These are phyloP conservation scores for Drosophila atroscutellata DNA, from an alignment of 2,888 invertebrate genomes.

Conservation along the genomic window DNA sequence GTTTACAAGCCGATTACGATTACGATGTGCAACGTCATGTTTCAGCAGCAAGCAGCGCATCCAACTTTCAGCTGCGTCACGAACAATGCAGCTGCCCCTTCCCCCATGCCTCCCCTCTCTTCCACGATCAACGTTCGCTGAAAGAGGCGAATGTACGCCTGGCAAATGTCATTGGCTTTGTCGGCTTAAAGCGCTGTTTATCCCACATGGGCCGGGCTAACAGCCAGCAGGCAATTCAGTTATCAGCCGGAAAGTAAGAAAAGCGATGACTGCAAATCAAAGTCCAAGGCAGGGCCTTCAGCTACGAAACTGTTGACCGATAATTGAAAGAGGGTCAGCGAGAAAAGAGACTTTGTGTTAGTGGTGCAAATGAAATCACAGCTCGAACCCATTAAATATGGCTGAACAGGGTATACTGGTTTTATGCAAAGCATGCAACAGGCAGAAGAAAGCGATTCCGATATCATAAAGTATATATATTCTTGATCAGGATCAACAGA, in stretches of 20 bases:
- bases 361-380: constrained; percentile 1
- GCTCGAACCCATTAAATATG: neutral
- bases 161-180: constrained; percentile 73
- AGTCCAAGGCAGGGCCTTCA: constrained; percentile 47
- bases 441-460: neutral
- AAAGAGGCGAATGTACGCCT: constrained; percentile 69
- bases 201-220: constrained; percentile 31
- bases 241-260: constrained; percentile 33
- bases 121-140: constrained; percentile 2
- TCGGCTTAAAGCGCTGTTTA: constrained; percentile 21
- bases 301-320: constrained; percentile 55
- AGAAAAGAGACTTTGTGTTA: neutral
- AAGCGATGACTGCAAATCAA: constrained; percentile 22
- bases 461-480: neutral
- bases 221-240: constrained; percentile 24
- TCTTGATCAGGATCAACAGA: neutral
- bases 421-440: neutral
- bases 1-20: constrained; percentile 23
- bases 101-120: neutral
- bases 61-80: constrained; percentile 49
- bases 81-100: constrained; percentile 42
- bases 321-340: constrained; percentile 42
- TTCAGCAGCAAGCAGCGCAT: constrained; percentile 1
- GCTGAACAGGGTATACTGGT: neutral
- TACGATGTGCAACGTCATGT: constrained; percentile 59